These are phyloP conservation scores for Blera fallax DNA, from an alignment of 2,888 invertebrate species.

Conservation along the genomic window DNA sequence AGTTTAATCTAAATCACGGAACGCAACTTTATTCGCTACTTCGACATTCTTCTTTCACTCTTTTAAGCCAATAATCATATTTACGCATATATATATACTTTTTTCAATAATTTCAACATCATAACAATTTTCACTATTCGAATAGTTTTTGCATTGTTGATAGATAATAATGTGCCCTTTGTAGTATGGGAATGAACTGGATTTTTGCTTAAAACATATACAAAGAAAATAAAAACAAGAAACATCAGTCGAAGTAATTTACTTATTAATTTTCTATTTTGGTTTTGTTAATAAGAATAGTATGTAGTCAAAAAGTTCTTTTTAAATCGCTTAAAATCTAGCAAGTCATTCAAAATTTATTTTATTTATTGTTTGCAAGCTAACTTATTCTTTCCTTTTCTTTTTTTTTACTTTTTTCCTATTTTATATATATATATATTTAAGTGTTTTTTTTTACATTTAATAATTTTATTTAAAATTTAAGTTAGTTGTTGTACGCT, in stretches of 20 bases:
- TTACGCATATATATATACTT: constrained; percentile 43
- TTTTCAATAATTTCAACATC: constrained; percentile 48
- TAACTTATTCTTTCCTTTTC: constrained; percentile 52
- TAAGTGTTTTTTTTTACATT: constrained; percentile 64
- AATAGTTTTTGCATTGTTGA: constrained; percentile 41
- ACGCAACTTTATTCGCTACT: constrained; percentile 40
- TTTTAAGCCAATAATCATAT: constrained; percentile 33
- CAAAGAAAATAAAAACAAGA: constrained; percentile 60
- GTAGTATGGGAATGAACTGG: constrained; percentile 27
- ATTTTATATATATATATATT: constrained; percentile 45
- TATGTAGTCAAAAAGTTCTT: constrained; percentile 62
- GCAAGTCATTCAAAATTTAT: constrained; percentile 65
- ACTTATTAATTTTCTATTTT: constrained; percentile 71
- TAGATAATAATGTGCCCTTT: constrained; percentile 18
- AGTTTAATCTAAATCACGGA: constrained; percentile 14
- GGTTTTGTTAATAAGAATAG: constrained; percentile 68
- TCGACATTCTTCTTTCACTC: constrained; percentile 15
- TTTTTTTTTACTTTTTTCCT: constrained; percentile 55
- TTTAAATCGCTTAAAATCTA: constrained; percentile 65
- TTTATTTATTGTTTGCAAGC: constrained; percentile 67
- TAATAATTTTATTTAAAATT: constrained; percentile 64
- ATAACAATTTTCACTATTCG: constrained; percentile 57
- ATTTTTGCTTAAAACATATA: constrained; percentile 15
- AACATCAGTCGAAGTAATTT: constrained; percentile 71
- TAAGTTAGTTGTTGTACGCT: constrained; percentile 66